A percentile compares a stretch with the other conserved stretches of the same genome.
These are phyloP conservation scores for Mungos mungo DNA, from an alignment of 2,113 vertebrate species.

Conservation along the genomic window DNA sequence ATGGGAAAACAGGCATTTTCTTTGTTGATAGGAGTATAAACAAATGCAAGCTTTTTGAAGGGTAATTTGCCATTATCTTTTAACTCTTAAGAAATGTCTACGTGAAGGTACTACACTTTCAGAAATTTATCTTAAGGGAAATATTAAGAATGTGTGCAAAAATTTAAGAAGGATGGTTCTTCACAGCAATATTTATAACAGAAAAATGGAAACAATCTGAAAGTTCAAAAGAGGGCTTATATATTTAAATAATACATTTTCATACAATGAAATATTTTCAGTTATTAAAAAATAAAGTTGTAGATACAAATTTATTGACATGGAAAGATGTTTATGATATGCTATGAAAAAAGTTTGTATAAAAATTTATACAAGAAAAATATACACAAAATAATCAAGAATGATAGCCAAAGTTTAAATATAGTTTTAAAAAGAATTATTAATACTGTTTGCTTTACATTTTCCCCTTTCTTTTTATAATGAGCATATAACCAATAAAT, in stretches of 20 bases:
- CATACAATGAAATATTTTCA: background rate
- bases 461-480: background rate
- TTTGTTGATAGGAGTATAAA: background rate
- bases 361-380: conserved; percentile 31
- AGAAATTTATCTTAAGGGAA: conserved; percentile 8
- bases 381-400: conserved; percentile 5
- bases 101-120: background rate
- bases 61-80: background rate
- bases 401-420: background rate
- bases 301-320: background rate
- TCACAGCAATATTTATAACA: background rate
- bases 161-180: conserved; percentile 3
- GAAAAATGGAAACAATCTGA: conserved; percentile 18
- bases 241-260: background rate
- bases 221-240: background rate
- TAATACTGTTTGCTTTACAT: background rate
- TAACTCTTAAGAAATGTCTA: background rate
- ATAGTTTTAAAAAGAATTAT: conserved; percentile 31
- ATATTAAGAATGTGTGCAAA: background rate
- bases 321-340: background rate
- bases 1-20: background rate
- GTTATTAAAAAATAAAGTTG: background rate
- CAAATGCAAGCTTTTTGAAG: background rate
- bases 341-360: background rate
- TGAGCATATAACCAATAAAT: background rate